Evolutionary conservation across 2,113 vertebrate genomes (phyloP).

Genomic region (Lethenteron camtschaticum): DNA sequence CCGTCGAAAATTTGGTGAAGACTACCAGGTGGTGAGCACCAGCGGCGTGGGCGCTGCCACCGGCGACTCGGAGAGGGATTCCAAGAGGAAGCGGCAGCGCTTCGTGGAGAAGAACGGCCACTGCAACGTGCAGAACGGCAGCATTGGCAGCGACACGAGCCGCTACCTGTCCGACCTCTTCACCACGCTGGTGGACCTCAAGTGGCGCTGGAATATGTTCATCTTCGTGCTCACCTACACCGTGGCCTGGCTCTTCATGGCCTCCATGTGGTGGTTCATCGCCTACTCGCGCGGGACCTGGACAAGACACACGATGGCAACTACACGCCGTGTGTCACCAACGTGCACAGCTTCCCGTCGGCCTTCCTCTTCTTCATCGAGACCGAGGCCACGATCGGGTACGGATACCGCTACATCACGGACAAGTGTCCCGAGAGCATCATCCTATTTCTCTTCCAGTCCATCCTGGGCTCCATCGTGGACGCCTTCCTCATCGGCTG

Average conservation of each 20-base stretch:
- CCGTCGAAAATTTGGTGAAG: constrained; percentile 44
- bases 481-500: constrained; percentile 64
- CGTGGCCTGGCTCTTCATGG: constrained; percentile 57
- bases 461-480: constrained; percentile 50
- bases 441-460: constrained; percentile 60
- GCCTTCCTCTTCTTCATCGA: constrained; percentile 68
- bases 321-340: constrained; percentile 49
- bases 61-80: constrained; percentile 8
- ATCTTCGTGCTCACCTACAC: constrained; percentile 62
- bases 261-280: constrained; percentile 67
- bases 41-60: constrained; percentile 19
- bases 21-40: constrained; percentile 43
- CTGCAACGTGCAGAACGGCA: constrained; percentile 59
- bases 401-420: constrained; percentile 50
- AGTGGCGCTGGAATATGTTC: constrained; percentile 64
- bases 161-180: constrained; percentile 53
- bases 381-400: constrained; percentile 59
- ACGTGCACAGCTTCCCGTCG: constrained; percentile 63
- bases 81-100: constrained; percentile 39
- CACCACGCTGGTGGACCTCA: constrained; percentile 62
- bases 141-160: constrained; percentile 51
- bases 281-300: constrained; percentile 52
- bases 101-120: constrained; percentile 67
- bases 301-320: constrained; percentile 26
- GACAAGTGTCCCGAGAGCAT: constrained; percentile 61